Base-by-base conservation (phyloP, 2,888 invertebrate genomes). In the Limnephilus lunatus region DNA sequence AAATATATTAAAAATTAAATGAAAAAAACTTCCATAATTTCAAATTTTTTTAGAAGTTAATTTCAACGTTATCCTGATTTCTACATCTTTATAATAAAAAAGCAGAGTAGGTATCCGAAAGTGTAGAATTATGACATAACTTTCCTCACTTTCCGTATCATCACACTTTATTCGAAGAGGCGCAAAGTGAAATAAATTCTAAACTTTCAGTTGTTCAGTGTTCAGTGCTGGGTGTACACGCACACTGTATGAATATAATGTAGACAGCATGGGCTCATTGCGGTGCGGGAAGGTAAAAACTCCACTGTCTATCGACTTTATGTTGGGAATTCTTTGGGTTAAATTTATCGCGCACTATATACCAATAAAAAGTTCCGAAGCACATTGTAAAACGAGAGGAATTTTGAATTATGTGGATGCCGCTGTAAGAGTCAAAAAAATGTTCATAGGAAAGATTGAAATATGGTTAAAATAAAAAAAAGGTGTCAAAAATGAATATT, bases 111-210 rank as follows among this genome's bases (percentile, higher is more conserved):
- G 31, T 82, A 82, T 82, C 82, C 15, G 82, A 82, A 82, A 30
- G 14, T 30, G 82, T 31, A 9, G 14, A 82, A 32, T 82, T 82
- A 82, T 82, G 82, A 82, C 82, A 32, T 31, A 82, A 82, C 31
- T 82, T 82, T 82, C 31, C 82, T 5, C 19, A 68, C 53, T 19
- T 68, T 68, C 7, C 25, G 9, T 82, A 82, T 82, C 82, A 82
- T 82, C 82, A 82, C 82, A 82, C 31, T 82, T 82, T 82, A 82
- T 82, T 31, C 31, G 12, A 31, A 7, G 14, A 82, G 31, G 82
- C 82, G 31, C 31, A 82, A 82, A 82, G 82, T 82, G 82, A 82
- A 82, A 82, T 82, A 82, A 82, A 82, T 82, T 82, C 82, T 25
- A 31, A 82, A 82, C 82, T 82, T 82, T 32, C 3, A 82, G 82